phyloP scores from a whole-genome alignment of 2,113 vertebrate genomes.

The Pterocles orientalis region DNA sequence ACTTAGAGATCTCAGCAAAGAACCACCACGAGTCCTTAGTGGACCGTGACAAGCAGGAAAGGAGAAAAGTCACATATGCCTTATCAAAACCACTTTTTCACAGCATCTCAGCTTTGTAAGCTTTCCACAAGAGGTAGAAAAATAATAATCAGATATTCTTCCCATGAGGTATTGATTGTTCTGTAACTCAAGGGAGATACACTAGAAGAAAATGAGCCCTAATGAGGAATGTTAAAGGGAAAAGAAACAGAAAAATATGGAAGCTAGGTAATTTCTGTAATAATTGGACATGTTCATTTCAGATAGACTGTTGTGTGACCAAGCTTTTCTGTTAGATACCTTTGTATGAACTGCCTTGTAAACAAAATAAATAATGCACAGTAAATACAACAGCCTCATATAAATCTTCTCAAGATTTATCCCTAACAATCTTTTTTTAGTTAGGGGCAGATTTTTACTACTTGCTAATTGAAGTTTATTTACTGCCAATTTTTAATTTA shows the following conservation, averaged over 20 bases:
- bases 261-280: not conserved
- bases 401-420: not conserved
- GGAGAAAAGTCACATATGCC: not conserved
- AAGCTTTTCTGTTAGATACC: not conserved
- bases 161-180: not conserved
- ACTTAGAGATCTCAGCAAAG: too few relatives aligned
- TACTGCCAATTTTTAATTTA: conserved; percentile 6
- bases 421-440: not conserved
- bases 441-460: not conserved
- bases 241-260: not conserved
- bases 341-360: not conserved
- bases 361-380: not conserved
- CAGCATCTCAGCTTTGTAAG: not conserved
- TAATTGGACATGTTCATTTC: not conserved
- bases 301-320: not conserved
- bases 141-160: not conserved
- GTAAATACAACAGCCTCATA: not conserved
- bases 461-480: conserved; percentile 22
- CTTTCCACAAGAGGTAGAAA: not conserved
- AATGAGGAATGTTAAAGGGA: not conserved
- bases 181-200: not conserved
- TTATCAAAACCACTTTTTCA: not conserved
- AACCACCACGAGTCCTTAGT: too few relatives aligned
- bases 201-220: not conserved
- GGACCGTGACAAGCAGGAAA: too few relatives aligned